Evolutionary conservation across 2,797 vertebrate species (phyloP).

Genomic region (Thaleichthys pacificus): DNA sequence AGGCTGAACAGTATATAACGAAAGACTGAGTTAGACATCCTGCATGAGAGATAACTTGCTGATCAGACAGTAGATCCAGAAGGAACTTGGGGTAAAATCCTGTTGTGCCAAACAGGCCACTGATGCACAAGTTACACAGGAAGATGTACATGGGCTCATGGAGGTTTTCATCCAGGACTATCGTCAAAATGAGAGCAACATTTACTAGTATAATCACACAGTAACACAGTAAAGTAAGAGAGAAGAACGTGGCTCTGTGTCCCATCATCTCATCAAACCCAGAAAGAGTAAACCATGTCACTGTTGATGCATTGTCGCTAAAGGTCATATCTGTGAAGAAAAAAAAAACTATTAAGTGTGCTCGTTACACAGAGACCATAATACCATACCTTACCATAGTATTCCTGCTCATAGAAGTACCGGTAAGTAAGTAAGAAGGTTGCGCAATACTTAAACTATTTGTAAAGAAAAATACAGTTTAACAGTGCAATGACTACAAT

Average conservation of each 20-base stretch:
- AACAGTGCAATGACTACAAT: too few relatives aligned
- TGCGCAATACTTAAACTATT: too few relatives aligned
- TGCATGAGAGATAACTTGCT: constrained; percentile 46
- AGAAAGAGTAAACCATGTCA: constrained; percentile 5
- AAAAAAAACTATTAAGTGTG: too few relatives aligned
- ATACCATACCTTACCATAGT: too few relatives aligned
- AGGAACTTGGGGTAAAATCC: constrained; percentile 55
- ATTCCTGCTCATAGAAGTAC: too few relatives aligned
- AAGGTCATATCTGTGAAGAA: not conserved
- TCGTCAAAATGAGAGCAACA: constrained; percentile 11
- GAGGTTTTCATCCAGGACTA: constrained; percentile 43
- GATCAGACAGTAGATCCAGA: constrained; percentile 44
- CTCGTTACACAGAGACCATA: too few relatives aligned
- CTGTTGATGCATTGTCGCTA: constrained; percentile 4
- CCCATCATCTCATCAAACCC: constrained; percentile 5
- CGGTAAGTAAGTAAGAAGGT: too few relatives aligned
- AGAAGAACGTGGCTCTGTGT: not conserved
- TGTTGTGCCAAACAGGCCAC: constrained; percentile 44
- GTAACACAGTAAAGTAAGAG: constrained; percentile 6
- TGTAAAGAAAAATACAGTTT: too few relatives aligned
- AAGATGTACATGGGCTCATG: constrained; percentile 60
- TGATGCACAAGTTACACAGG: constrained; percentile 44
- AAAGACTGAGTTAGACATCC: constrained; percentile 46
- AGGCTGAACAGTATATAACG: constrained; percentile 36
- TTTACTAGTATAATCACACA: constrained; percentile 6